Percentiles rank a stretch among this genome's conserved stretches.
Conservation (phyloP, 1,140 invertebrate species). For the Cotesia glomerata region DNA sequence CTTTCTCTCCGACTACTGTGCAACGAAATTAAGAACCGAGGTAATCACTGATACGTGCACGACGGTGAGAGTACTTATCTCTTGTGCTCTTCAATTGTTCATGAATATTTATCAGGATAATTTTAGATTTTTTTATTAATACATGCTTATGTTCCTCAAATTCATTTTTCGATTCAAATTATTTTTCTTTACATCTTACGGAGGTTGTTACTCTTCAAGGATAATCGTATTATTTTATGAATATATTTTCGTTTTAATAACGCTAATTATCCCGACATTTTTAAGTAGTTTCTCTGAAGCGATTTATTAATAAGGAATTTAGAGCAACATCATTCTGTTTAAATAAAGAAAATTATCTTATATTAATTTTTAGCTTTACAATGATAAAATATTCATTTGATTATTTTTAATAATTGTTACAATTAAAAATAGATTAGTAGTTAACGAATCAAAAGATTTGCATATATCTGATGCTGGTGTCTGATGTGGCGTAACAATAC, state of each 20-base stretch:
- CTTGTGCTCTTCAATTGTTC: slow-evolving; percentile 6
- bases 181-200: no score
- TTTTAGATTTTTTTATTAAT: not conserved
- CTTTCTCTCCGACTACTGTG: slow-evolving; percentile 9
- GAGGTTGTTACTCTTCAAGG: no score
- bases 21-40: slow-evolving; percentile 10
- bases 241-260: not conserved
- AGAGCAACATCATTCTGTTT: no score
- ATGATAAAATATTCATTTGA: no score
- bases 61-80: slow-evolving; percentile 2
- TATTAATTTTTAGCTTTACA: no score
- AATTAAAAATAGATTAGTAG: not conserved
- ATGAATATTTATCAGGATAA: slow-evolving; percentile 10
- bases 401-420: no score
- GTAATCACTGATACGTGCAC: slow-evolving; percentile 1
- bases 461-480: slow-evolving; percentile 24
- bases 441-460: not conserved
- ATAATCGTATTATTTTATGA: no score
- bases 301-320: no score
- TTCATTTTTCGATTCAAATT: not conserved
- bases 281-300: no score
- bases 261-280: no score
- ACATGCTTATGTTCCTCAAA: not conserved
- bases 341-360: no score
- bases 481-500: slow-evolving; percentile 44